Base-by-base conservation (phyloP, 2,113 vertebrate species). In the Phycodurus eques region DNA sequence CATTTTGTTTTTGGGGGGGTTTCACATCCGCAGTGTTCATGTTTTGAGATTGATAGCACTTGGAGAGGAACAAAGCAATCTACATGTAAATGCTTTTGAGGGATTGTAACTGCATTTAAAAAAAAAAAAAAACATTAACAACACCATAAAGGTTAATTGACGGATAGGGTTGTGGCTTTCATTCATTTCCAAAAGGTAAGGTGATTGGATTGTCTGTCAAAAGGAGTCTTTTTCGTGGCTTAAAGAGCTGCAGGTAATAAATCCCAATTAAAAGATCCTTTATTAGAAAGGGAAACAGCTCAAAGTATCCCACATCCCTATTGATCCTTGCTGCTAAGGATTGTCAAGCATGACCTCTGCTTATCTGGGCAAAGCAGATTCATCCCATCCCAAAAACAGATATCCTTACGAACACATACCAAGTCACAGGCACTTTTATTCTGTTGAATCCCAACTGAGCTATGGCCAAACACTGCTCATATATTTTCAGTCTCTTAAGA, bases 311-410 rank as follows among this genome's bases (percentile, higher is more conserved):
- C 8, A 17, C 59, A 66, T 27, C 42, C 43, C n/a, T 27, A 66
- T 63, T 66, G 6, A 68, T 74, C 51, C 62, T 72, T 17, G 53
- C 66, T 73, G 78, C 63, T 70, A 64, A 76, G 14, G 46, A 74
- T 15, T 39, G 51, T 64, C 15, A 80, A 57, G 19, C 33, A 6
- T 35, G 59, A 69, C 39, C 4, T 8, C 20, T 42, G 64, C 68
- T 33, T 46, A 67, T 76, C 49, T 67, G 43, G 47, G 54, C n/a
- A 65, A 66, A 54, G 46, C 64, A 63, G 39, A 70, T 33, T 11
- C 51, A 35, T 54, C 31, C 15, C 33, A 14, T 53, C 62, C 22
- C 42, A 66, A 11, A n/a, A n/a, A n/a, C 1, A 43, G 4, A 44
- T 8, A 22, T 22, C 4, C 62, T 13, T 64, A 4, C 15, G 15